These are phyloP conservation scores for Pegea sp. DNA, from an alignment of 23 tunicate genomes.

Conservation along the genomic window DNA sequence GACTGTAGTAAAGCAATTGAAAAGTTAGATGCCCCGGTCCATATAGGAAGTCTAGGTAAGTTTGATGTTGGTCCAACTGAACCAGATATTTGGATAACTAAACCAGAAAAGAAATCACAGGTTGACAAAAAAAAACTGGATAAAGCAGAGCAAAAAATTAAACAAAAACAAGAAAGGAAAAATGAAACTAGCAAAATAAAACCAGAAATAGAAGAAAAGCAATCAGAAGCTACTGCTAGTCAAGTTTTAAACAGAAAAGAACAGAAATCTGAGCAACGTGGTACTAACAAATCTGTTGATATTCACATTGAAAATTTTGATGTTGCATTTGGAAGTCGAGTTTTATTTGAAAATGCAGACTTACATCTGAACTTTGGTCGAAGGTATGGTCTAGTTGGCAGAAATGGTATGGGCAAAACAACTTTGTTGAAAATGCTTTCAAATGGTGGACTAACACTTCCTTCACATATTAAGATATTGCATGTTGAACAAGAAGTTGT, in stretches of 20 bases:
- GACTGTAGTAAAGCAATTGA: constrained; percentile 3
- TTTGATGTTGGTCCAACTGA: neutral
- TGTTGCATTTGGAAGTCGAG: constrained; percentile 73
- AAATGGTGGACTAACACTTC: constrained; percentile 42
- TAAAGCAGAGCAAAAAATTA: constrained; percentile 69
- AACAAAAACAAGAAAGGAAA: constrained; percentile 74
- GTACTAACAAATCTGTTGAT: constrained; percentile 43
- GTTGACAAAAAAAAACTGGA: constrained; percentile 71
- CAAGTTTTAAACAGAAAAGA: constrained; percentile 59
- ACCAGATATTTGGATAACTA: constrained; percentile 65
- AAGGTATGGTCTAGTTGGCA: constrained; percentile 92
- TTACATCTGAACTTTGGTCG: constrained; percentile 63
- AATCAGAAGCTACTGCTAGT: constrained; percentile 51
- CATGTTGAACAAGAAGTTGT: constrained; percentile 99
- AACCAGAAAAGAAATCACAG: constrained; percentile 46
- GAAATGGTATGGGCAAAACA: constrained; percentile 96
- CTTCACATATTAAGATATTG: constrained; percentile 45
- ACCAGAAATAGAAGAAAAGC: neutral
- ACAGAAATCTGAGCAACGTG: constrained; percentile 24
- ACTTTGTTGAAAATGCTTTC: constrained; percentile 88
- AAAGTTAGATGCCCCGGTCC: constrained; percentile 66
- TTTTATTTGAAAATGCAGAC: constrained; percentile 77
- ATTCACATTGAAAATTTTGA: constrained; percentile 95
- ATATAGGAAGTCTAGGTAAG: constrained; percentile 18
- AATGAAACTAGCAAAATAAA: constrained; percentile 2